Base-by-base conservation (phyloP, 2,797 vertebrate species). In the Anomalospiza imberbis region DNA sequence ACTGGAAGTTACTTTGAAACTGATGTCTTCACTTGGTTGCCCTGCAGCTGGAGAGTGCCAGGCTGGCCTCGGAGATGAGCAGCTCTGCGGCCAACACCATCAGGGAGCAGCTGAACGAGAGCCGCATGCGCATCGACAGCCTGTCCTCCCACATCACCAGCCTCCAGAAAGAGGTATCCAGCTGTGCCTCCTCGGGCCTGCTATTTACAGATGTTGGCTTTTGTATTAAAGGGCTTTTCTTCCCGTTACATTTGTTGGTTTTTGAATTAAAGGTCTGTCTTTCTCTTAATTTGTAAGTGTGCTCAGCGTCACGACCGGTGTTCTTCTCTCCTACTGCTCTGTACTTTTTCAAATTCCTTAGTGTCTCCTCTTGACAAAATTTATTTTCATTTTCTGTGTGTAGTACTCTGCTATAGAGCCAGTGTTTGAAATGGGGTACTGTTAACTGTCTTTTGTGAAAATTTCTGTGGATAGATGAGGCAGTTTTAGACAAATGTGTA, bases 61-160 rank as follows among this genome's bases (percentile, higher is more conserved):
- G 97, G 7, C 95, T 98, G 13, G 94, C 98, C 3, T 98, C 98
- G 1, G 98, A 99, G 97, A 99, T 98, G 98, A 99, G 98, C 62
- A 98, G 93, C 81, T 98, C 97, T 9, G 97, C 98, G 10, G 98
- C 97, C 57, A 98, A 90, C 88, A 96, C 97, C 50, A 96, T 98
- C 62, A 97, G 98, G n/a, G 98, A 99, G 96, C 98, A 99, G 78
- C 98, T 99, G 58, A 97, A 95, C 48, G 99, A 99, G 95, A 98
- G 98, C 9, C 76, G 81, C 6, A 57, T 99, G 72, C 97, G 98
- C 50, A 98, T 99, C 2, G 98, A 99, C 75, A 98, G 93, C 87
- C 98, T 99, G 47, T 97, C 97, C 1, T 97, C 98, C 11, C 98
- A 99, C 92, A 96, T 99, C 25, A 58, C 96, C 47, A 97, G 78